Evolutionary conservation across 2,888 invertebrate genomes (phyloP), one percentile per base, ranked within the genome.

Genomic region (Herminia tarsipennalis): DNA sequence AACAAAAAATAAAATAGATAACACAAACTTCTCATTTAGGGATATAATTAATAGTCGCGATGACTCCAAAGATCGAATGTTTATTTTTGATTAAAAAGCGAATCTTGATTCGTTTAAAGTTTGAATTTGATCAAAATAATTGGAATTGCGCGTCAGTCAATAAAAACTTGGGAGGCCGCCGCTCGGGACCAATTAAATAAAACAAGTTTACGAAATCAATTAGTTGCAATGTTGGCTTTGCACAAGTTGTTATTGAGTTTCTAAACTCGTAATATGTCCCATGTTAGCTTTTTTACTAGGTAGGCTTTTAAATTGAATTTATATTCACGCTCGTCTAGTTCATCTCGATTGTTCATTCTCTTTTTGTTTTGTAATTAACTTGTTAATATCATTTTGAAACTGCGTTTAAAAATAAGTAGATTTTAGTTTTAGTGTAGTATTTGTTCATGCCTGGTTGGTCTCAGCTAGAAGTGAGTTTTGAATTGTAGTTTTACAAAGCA

Each of bases 161-260:
- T 81, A 82, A 80, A 81, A 83, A 81, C 72, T 80, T 77, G 46
- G 46, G 45, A 66, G 61, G 63, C 62, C 59, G 63, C 65, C 76
- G 70, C 70, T 65, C 51, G 73, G 74, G 71, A 76, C 74, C 80
- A 83, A 85, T 86, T 83, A 82, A 80, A 84, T 83, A 76, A 80
- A 82, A 83, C 80, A 81, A 86, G 76, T 85, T 84, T 78, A 76
- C 75, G 64, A 73, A 87, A 82, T 83, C 83, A 83, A 83, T 86
- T 86, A 83, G 76, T 81, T 78, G 79, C 82, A 78, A 83, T 78
- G 81, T 80, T 79, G 77, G 78, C 73, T 78, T 80, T 76, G 78
- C 74, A 76, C 73, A 80, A 83, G 72, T 82, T 82, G 76, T 81
- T 82, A 81, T 84, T 76, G 79, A 83, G 79, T 83, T 85, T 74